These are phyloP conservation scores for Zelostemma sp. DNA, from an alignment of 1,140 invertebrate species.

Conservation along the genomic window DNA sequence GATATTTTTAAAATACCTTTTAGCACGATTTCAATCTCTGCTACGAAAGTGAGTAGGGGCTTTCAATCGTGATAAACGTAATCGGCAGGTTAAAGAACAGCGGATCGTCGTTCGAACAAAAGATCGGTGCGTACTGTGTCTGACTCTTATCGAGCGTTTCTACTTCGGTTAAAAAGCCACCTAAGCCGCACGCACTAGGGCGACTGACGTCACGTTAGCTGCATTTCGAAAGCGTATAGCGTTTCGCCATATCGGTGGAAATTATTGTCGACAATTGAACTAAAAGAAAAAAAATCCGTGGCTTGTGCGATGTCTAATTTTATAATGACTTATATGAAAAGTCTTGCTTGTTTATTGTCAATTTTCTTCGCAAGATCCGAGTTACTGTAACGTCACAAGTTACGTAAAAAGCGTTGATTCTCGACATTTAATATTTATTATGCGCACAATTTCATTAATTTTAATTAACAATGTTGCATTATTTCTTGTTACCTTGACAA, in stretches of 20 bases:
- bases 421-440: background rate
- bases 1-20: too few species aligned
- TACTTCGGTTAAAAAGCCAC: too few species aligned
- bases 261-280: conserved; percentile 19
- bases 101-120: conserved; percentile 17
- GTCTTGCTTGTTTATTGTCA: background rate
- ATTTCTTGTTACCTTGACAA: background rate
- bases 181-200: too few species aligned
- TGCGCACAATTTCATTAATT: background rate
- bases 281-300: conserved; percentile 23
- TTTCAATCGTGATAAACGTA: conserved; percentile 25
- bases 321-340: conserved; percentile 13
- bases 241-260: conserved; percentile 20
- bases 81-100: conserved; percentile 22
- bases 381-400: background rate
- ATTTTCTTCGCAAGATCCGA: background rate
- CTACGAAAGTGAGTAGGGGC: conserved; percentile 20
- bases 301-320: conserved; percentile 9
- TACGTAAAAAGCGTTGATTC: background rate
- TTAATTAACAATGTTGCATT: background rate
- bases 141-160: too few species aligned
- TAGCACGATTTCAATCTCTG: conserved; percentile 19
- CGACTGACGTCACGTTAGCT: conserved; percentile 27
- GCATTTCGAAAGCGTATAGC: conserved; percentile 37
- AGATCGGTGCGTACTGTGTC: too few species aligned